Evolutionary conservation across 2,888 invertebrate genomes (phyloP), one percentile per base, ranked within the genome.

Genomic region (Cheilosia grossa): DNA sequence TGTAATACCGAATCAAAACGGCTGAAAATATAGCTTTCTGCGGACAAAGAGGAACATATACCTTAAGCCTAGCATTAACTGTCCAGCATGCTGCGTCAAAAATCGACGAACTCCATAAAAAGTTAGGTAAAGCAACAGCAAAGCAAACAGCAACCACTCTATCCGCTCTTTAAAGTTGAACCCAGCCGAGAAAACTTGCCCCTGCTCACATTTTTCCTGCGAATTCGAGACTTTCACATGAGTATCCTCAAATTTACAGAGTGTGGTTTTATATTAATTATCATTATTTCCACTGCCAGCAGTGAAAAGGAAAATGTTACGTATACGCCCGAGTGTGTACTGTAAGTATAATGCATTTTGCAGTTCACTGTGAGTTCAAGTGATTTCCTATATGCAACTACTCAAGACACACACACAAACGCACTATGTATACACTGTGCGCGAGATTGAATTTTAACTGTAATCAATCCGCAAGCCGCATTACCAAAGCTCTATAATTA

Each of bases 401-500:
- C n/a, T 27, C 5, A 42, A 2, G 2, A 15, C 5, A 17, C 47
- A 58, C 30, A 51, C 7, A 21, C 37, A 24, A 6, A 42, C 42
- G 5, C 30, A 53, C 27, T 47, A 21, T 30, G 30, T 9, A 9
- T 9, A 30, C 19, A 9, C 13, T 17, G 7, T 51, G n/a, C 2
- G 17, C n/a, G 17, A 77, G 49, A 73, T 66, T 77, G 27, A 66
- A 67, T 56, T 67, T 82, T 72, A 21, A 69, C 61, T 30, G 49
- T 44, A 67, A 79, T 83, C 82, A 73, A 79, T 79, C 69, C 74
- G 33, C 9, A 19, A 27, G 70, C 63, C 78, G 37, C 64, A 72
- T 63, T 70, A 79, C 79, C 44, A 70, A 75, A 70, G 81, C 63
- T 49, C 64, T 40, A 53, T 66, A 73, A 72, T 82, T 75, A 70